Conservation (phyloP, 2,888 invertebrate species). For the Acanthococcus lagerstroemiae region DNA sequence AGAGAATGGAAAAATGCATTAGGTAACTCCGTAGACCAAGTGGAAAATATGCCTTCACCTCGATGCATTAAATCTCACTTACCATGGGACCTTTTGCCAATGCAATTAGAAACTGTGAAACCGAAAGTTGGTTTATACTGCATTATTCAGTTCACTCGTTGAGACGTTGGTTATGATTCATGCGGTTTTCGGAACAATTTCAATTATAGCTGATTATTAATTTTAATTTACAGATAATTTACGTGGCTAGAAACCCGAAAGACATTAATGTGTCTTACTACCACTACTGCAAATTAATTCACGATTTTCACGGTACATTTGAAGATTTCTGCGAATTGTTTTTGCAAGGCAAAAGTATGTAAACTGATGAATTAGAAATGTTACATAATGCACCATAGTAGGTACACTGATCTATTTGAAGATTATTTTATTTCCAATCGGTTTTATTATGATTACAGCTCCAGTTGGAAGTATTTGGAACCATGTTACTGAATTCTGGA, state of each 20-base stretch:
- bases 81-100: conserved; percentile 59
- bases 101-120: conserved; percentile 49
- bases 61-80: conserved; percentile 67
- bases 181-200: not conserved
- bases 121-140: conserved; percentile 53
- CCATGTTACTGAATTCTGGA: conserved; percentile 52
- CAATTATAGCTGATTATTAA: not conserved
- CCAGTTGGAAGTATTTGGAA: conserved; percentile 50
- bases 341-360: conserved; percentile 54
- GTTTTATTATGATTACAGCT: conserved; percentile 34
- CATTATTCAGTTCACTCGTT: not conserved
- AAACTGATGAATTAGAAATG: not conserved
- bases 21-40: conserved; percentile 62
- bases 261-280: conserved; percentile 83
- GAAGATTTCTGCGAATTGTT: conserved; percentile 67
- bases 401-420: not conserved
- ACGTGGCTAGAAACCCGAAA: conserved; percentile 79
- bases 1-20: conserved; percentile 47
- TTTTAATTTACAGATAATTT: conserved; percentile 55
- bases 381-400: not conserved
- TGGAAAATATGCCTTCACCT: conserved; percentile 57
- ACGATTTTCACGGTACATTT: conserved; percentile 53
- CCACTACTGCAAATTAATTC: conserved; percentile 65
- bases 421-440: not conserved
- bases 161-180: not conserved